Percentiles rank a stretch among this genome's conserved stretches.
These are phyloP conservation scores for Ischnus inquisitorius DNA, from an alignment of 2,888 invertebrate genomes.

Conservation along the genomic window DNA sequence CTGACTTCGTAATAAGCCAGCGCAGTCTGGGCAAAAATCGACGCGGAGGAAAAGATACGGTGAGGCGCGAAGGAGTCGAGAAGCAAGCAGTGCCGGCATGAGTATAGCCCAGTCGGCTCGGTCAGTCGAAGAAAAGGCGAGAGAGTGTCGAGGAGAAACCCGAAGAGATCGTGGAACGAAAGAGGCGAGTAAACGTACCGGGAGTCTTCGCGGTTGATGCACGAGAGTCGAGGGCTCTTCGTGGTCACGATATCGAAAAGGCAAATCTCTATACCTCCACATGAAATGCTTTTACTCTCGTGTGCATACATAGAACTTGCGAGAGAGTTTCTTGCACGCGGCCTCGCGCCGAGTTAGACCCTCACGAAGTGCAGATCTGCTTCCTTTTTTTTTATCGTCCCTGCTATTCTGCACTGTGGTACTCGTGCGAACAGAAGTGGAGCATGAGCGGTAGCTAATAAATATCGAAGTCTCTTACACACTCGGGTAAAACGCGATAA, in stretches of 20 bases:
- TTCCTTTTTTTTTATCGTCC: neutral
- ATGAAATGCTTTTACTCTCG: conserved; percentile 25
- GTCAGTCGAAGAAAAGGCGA: conserved; percentile 38
- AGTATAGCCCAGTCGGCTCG: conserved; percentile 29
- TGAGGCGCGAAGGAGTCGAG: neutral
- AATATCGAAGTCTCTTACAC: conserved; percentile 58
- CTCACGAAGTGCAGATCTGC: conserved; percentile 67
- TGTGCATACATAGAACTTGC: conserved; percentile 34
- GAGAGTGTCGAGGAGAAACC: conserved; percentile 50
- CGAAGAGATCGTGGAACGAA: conserved; percentile 10
- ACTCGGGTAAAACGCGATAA: conserved; percentile 53
- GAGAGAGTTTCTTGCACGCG: conserved; percentile 52
- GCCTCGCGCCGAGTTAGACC: conserved; percentile 57
- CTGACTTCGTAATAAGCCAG: conserved; percentile 61
- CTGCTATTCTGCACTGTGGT: conserved; percentile 23
- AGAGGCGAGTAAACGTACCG: conserved; percentile 54
- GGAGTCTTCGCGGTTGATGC: conserved; percentile 63
- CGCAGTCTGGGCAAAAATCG: conserved; percentile 23
- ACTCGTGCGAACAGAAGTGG: conserved; percentile 67
- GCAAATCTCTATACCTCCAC: conserved; percentile 64
- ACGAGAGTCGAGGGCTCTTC: conserved; percentile 66
- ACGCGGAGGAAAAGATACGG: conserved; percentile 6
- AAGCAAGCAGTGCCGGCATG: conserved; percentile 27
- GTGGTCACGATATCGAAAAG: conserved; percentile 70
- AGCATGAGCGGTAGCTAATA: conserved; percentile 61